These are phyloP conservation scores for Sebastes trivittatus DNA, from an alignment of 2,797 vertebrate species.

Conservation along the genomic window DNA sequence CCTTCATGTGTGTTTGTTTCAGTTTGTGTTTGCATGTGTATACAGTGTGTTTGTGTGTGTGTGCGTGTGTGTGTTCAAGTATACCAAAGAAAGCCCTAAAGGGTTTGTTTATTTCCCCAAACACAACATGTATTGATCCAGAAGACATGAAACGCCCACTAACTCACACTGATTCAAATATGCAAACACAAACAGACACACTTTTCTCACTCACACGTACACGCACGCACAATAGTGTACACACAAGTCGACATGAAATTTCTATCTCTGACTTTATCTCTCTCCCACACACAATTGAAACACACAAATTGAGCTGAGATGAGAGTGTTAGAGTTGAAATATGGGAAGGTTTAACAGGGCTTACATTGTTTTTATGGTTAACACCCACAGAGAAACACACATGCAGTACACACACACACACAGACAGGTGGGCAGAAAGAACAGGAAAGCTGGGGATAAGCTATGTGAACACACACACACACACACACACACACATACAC, in stretches of 20 bases:
- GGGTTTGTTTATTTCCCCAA: conserved; percentile 63
- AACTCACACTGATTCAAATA: conserved; percentile 35
- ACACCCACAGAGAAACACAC: conserved; percentile 50
- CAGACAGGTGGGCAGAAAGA: conserved; percentile 44
- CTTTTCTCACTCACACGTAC: neutral
- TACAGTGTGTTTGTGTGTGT: neutral
- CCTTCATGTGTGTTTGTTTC: conserved; percentile 6
- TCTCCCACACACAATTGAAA: conserved; percentile 55
- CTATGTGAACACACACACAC: conserved; percentile 4
- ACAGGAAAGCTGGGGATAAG: conserved; percentile 50
- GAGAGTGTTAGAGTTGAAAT: conserved; percentile 61
- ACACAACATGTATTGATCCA: conserved; percentile 64
- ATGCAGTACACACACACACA: neutral
- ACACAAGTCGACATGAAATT: conserved; percentile 21
- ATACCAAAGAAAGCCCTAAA: conserved; percentile 31
- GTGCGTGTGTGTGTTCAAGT: conserved; percentile 12
- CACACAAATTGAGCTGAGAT: conserved; percentile 54
- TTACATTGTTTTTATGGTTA: conserved; percentile 70
- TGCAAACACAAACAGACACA: neutral
- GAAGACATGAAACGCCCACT: conserved; percentile 50
- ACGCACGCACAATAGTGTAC: neutral
- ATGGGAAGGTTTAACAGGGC: conserved; percentile 62
- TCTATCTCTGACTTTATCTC: conserved; percentile 41
- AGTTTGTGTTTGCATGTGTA: neutral
- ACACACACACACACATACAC: neutral